These are phyloP conservation scores for Coturnix japonica DNA, from an alignment of 2,113 vertebrate species.

Conservation along the genomic window DNA sequence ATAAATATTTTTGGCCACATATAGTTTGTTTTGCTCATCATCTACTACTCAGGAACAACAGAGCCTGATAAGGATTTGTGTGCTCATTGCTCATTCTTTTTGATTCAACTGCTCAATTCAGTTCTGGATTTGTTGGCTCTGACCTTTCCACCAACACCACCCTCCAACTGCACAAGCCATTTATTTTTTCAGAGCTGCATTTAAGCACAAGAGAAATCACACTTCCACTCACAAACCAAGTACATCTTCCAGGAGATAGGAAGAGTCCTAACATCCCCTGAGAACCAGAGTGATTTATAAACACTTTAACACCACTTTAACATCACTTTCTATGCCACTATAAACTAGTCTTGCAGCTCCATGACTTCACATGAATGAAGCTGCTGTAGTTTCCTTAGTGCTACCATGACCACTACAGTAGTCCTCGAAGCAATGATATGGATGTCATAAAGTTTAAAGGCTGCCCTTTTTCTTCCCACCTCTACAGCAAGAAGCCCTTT, in stretches of 20 bases:
- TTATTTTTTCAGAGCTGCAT: neutral
- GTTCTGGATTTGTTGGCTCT: neutral
- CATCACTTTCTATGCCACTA: neutral
- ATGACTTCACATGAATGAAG: neutral
- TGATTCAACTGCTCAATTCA: neutral
- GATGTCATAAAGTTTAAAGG: slow-evolving; percentile 16
- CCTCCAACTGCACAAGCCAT: neutral
- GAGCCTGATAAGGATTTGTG: neutral
- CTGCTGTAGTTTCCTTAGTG: neutral
- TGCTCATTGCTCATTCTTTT: neutral
- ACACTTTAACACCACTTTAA: slow-evolving; percentile 4
- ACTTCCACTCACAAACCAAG: neutral
- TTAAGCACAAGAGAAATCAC: neutral
- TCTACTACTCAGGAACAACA: neutral
- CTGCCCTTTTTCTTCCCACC: neutral
- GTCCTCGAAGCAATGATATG: neutral
- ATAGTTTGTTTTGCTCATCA: neutral
- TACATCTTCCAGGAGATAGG: neutral
- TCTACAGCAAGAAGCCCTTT: neutral
- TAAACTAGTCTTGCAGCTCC: slow-evolving; percentile 20
- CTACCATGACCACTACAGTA: neutral
- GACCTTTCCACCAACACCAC: neutral
- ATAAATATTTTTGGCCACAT: neutral
- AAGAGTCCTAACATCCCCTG: neutral
- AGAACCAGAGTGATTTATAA: neutral